These are phyloP conservation scores for Dromococcyx pavoninus DNA, from an alignment of 2,797 vertebrate genomes.

Conservation along the genomic window DNA sequence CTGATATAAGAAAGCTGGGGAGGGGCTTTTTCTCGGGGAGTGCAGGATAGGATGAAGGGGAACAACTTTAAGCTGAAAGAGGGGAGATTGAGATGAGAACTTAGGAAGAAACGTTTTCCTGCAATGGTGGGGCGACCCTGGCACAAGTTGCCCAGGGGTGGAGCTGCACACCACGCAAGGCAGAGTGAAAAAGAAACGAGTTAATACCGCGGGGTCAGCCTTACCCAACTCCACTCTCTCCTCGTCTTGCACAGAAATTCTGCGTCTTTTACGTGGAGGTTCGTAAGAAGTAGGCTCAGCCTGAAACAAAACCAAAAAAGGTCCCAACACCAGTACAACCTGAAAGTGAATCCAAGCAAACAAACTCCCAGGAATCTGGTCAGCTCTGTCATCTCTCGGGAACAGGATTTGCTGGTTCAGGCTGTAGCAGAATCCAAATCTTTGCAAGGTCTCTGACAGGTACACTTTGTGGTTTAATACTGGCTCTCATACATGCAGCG, in stretches of 20 bases:
- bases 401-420: neutral
- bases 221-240: slow-evolving; percentile 70
- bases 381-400: neutral
- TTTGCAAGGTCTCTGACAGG: neutral
- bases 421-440: neutral
- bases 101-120: too few species aligned
- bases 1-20: too few species aligned
- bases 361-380: neutral
- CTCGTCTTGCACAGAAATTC: neutral
- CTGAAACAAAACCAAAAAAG: slow-evolving; percentile 30
- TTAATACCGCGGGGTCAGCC: neutral
- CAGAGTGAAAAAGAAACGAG: neutral
- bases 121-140: too few species aligned
- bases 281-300: neutral
- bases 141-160: too few species aligned
- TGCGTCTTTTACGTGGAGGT: slow-evolving; percentile 12
- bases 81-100: too few species aligned
- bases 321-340: neutral
- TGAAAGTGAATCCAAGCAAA: neutral
- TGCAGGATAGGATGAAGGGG: too few species aligned
- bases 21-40: too few species aligned
- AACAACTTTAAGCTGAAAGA: too few species aligned
- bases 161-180: too few species aligned
- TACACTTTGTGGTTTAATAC: too few species aligned
- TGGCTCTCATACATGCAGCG: too few species aligned